Evolutionary conservation across 2,113 vertebrate species (phyloP).

Genomic region (Podarcis cretensis): DNA sequence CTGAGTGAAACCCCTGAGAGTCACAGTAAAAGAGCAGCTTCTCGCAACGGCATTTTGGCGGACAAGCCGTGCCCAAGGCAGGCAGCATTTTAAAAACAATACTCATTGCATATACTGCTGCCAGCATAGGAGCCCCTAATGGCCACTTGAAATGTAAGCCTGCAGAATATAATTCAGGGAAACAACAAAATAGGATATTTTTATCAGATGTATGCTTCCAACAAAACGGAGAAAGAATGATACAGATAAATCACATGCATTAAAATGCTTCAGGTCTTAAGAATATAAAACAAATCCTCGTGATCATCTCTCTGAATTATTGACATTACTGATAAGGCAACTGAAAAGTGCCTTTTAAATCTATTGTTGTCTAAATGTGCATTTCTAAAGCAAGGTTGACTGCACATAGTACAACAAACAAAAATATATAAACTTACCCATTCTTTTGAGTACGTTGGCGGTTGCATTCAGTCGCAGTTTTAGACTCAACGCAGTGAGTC

Average conservation of each 20-base stretch:
- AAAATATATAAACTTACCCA: constrained; percentile 95
- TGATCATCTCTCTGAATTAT: constrained; percentile 51
- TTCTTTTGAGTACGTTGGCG: constrained; percentile 99
- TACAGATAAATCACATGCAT: constrained; percentile 77
- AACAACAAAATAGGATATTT: constrained; percentile 84
- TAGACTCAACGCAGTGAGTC: constrained; percentile 92
- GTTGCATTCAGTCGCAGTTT: constrained; percentile 99
- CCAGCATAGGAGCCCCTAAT: constrained; percentile 99
- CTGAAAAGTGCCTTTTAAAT: constrained; percentile 26
- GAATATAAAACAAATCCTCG: constrained; percentile 53
- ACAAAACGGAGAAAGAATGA: constrained; percentile 78
- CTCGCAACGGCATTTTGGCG: constrained; percentile 99
- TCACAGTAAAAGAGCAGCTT: constrained; percentile 99
- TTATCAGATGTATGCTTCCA: constrained; percentile 75
- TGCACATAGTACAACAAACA: constrained; percentile 65
- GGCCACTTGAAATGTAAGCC: constrained; percentile 99
- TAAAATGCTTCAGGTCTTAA: constrained; percentile 70
- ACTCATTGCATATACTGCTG: constrained; percentile 97
- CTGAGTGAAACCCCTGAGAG: constrained; percentile 97
- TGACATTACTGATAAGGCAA: constrained; percentile 59
- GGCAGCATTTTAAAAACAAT: constrained; percentile 97
- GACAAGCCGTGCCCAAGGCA: constrained; percentile 97
- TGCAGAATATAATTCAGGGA: constrained; percentile 90
- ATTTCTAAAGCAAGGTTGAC: constrained; percentile 59
- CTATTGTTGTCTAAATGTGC: constrained; percentile 45